Evolutionary conservation across 1,140 invertebrate species (phyloP), one percentile per base, ranked within the genome.

Genomic region (Conopomorpha cramerella): DNA sequence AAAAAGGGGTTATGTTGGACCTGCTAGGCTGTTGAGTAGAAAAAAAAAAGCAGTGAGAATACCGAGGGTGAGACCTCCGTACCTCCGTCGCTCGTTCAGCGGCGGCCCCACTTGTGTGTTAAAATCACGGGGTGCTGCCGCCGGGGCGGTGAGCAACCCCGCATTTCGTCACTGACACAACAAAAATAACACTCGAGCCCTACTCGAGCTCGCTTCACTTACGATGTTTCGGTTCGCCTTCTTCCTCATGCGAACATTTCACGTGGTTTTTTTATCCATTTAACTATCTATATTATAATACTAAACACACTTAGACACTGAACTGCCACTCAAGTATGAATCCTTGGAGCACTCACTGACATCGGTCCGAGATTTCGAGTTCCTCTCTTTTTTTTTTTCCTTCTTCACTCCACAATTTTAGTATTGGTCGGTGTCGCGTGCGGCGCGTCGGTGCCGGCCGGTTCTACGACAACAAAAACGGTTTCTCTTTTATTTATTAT

Each of bases 211-310:
- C 49, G 43, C 46, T 36, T 23, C 64, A 73, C 68, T 73, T 73
- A 71, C 68, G 52, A 70, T 74, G 64, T 66, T 74, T 51, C 64
- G 55, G 48, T 61, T 68, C 54, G 48, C 58, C 63, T 74, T 74
- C 66, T 74, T 74, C 68, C 66, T 73, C 68, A 73, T 73, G 68
- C 66, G 68, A 73, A 54, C 68, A 73, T 73, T 55, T 63, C 64
- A 61, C 64, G 61, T 38, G 50, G 52, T 63, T 4, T 14, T n/a
- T 30, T 58, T 66, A 71, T 68, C 62, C 68, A 73, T 73, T 73
- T 67, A 70, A 66, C 64, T 68, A 70, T 70, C 67, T 64, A 30
- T 11, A 30, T n/a, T n/a, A n/a, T 64, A 51, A 61, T 62, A 66
- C 53, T 58, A 64, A 7, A 4, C 19, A 23, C 19, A 23, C 19